phyloP scores from a whole-genome alignment of 2,113 vertebrate genomes.

The Sapajus apella region DNA sequence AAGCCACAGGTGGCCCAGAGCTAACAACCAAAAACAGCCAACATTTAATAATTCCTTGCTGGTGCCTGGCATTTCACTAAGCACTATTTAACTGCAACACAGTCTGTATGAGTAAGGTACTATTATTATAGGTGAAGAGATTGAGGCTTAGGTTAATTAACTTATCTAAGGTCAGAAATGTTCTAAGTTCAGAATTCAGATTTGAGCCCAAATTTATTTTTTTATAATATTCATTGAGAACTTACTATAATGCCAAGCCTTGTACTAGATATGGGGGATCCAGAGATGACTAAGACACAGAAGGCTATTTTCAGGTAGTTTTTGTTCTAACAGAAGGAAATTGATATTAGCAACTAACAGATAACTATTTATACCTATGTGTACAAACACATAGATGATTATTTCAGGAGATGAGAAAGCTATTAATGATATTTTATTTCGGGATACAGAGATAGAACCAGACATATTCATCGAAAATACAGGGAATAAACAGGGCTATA shows the following conservation, averaged over 20 bases:
- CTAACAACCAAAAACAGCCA: background rate
- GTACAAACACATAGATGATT: background rate
- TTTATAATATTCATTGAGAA: background rate
- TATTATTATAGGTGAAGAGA: background rate
- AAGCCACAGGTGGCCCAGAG: slow-evolving; percentile 60
- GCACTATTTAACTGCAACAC: background rate
- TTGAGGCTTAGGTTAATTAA: background rate
- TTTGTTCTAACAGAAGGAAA: slow-evolving; percentile 18
- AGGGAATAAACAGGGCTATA: background rate
- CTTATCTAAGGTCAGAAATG: background rate
- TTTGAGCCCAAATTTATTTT: background rate
- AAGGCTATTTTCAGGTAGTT: background rate
- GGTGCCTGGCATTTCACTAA: background rate
- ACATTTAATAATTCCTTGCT: background rate
- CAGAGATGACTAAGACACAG: background rate
- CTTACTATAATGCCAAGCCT: background rate
- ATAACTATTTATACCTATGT: background rate
- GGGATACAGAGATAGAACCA: background rate
- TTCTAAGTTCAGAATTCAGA: background rate
- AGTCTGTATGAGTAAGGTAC: background rate
- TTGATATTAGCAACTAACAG: background rate
- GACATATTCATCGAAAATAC: background rate
- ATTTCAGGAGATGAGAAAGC: background rate
- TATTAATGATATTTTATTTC: background rate
- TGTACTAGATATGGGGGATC: background rate